Base-by-base conservation (phyloP, 1,140 invertebrate species). In the Ceratoteleas bidentatus region DNA sequence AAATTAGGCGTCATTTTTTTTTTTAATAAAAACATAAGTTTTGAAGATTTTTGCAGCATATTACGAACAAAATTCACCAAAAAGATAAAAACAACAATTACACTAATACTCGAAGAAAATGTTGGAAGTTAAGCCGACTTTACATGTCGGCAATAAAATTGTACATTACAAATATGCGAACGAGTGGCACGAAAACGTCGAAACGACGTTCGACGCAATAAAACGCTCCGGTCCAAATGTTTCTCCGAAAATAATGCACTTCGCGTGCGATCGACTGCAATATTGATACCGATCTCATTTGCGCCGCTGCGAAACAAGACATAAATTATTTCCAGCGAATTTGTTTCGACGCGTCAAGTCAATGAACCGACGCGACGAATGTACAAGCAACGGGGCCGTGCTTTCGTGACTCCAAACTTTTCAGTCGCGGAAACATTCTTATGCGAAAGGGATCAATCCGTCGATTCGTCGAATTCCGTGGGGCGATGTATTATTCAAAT, bases 351-450 rank as follows among this genome's bases (percentile, higher is more conserved):
- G 15, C 34, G 40, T 40, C 54, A 13, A 57, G 54, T 57, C 54
- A 57, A 40, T 14, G 54, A 57, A 57, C 34, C 9, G 34, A n/a
- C n/a, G 9, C 13, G 16, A 6, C 40, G 40, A 57, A 57, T 57
- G 15, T 57, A 40, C 40, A 57, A 57, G 16, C 3, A 52, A 52
- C 11, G 33, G 50, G 24, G 24, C 34, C 16, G n/a, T n/a, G n/a
- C 33, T 38, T 57, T 57, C 54, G 54, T 57, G 54, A 57, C 54
- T 57, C 40, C 40, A 57, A 57, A 38, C 33, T 38, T 54, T 57
- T 40, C 7, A 57, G 54, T 57, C 40, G 40, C 54, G 4, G 13
- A 57, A 57, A 57, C 34, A 10, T 57, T 38, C 54, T 36, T 36
- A 15, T 7, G 34, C 36, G 40, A 57, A 57, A 36, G n/a, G 34